Conservation (phyloP, 2,888 invertebrate species). For the Latrodectus elegans region DNA sequence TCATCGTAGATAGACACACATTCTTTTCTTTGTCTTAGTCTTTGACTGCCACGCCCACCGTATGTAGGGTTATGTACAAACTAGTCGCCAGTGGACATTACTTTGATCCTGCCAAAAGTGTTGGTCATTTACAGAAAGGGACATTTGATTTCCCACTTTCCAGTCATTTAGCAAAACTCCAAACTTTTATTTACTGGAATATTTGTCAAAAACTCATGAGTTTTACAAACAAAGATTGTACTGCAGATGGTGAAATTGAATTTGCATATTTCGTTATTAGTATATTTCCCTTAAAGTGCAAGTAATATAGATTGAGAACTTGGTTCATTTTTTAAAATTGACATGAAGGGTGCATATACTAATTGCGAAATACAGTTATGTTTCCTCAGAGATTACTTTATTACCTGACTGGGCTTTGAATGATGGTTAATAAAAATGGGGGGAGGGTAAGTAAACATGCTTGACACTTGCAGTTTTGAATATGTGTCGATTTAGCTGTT, state of each 20-base stretch:
- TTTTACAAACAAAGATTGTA: conserved; percentile 15
- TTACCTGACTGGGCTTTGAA: neutral
- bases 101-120: conserved; percentile 58
- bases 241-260: conserved; percentile 9
- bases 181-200: conserved; percentile 44
- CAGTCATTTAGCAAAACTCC: conserved; percentile 58
- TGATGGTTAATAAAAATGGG: conserved; percentile 7
- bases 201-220: conserved; percentile 11
- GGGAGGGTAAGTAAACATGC: conserved; percentile 22
- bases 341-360: conserved; percentile 49
- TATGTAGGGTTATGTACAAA: conserved; percentile 65
- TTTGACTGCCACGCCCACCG: conserved; percentile 64
- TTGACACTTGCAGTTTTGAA: neutral
- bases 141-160: conserved; percentile 50
- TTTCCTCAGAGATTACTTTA: conserved; percentile 12
- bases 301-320: too few species aligned
- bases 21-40: conserved; percentile 66
- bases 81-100: conserved; percentile 66
- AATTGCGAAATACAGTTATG: conserved; percentile 59
- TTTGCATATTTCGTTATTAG: conserved; percentile 60
- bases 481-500: neutral
- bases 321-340: neutral
- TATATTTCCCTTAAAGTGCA: conserved; percentile 18
- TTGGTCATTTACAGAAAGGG: conserved; percentile 45
- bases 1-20: conserved; percentile 65